A percentile compares a stretch with the other conserved stretches of the same genome.
Conservation (phyloP, 1,140 invertebrate species). For the Prorops nasuta region DNA sequence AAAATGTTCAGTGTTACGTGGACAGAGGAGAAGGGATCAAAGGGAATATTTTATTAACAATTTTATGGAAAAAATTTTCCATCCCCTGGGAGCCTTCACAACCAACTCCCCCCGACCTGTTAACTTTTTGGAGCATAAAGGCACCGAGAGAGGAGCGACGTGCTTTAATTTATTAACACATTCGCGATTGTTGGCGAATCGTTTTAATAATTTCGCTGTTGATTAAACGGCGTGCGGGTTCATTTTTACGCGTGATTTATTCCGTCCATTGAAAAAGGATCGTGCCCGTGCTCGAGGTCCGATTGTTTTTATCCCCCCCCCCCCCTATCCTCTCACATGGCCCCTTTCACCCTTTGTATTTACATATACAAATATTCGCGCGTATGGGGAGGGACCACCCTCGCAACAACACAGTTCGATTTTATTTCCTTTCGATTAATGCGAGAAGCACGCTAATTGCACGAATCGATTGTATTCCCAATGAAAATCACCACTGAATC, state of each 20-base stretch:
- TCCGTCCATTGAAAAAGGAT: constrained; percentile 16
- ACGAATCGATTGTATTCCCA: no score
- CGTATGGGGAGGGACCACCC: no score
- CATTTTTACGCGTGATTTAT: constrained; percentile 50
- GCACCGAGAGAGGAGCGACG: constrained; percentile 14
- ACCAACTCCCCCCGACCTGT: no score
- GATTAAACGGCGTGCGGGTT: constrained; percentile 48
- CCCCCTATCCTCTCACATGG: neutral
- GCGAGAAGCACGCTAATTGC: no score
- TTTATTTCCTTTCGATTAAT: no score
- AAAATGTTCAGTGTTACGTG: no score
- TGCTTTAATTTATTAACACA: constrained; percentile 49
- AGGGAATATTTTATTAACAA: no score
- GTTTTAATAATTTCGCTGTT: constrained; percentile 52
- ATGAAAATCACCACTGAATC: no score
- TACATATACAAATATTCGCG: neutral
- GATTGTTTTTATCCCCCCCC: neutral
- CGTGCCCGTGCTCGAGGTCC: neutral
- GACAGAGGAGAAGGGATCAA: no score
- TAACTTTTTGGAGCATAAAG: constrained; percentile 26
- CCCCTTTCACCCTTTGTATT: neutral
- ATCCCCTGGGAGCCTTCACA: no score
- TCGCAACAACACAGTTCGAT: no score
- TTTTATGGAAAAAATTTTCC: no score
- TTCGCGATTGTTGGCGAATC: constrained; percentile 45